Evolutionary conservation across 2,888 invertebrate species (phyloP).

Genomic region (Nemotelus pantherinus): DNA sequence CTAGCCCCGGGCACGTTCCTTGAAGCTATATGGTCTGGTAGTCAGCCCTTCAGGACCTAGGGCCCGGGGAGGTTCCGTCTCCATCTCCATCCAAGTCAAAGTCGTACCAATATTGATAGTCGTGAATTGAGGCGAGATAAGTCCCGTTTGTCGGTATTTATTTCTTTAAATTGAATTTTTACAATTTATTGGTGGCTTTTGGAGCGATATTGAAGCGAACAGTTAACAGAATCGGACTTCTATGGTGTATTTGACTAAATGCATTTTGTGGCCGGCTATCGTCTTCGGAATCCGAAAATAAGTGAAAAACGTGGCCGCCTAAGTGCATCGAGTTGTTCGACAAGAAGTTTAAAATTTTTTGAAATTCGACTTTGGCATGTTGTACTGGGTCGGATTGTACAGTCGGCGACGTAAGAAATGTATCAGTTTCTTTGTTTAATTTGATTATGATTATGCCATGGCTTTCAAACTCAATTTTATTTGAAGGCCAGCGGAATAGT

Average conservation of each 20-base stretch:
- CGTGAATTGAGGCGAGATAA: slow-evolving; percentile 49
- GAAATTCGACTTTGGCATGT: not conserved
- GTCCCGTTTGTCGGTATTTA: slow-evolving; percentile 50
- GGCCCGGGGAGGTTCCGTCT: not conserved
- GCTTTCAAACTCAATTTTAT: too few relatives aligned
- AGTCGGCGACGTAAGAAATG: not conserved
- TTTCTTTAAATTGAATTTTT: slow-evolving; percentile 51
- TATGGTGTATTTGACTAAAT: slow-evolving; percentile 20
- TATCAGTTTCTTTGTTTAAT: too few relatives aligned
- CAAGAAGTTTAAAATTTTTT: slow-evolving; percentile 37
- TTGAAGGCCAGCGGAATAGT: too few relatives aligned
- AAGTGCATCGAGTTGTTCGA: slow-evolving; percentile 42
- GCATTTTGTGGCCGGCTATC: slow-evolving; percentile 26
- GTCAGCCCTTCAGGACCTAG: slow-evolving; percentile 12
- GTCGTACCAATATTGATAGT: slow-evolving; percentile 46
- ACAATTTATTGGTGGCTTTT: slow-evolving; percentile 48
- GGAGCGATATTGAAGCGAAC: slow-evolving; percentile 17
- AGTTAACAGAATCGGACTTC: not conserved
- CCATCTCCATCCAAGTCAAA: not conserved
- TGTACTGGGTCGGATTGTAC: not conserved
- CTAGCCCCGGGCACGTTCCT: slow-evolving; percentile 9
- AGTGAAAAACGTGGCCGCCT: slow-evolving; percentile 34
- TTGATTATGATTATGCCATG: too few relatives aligned
- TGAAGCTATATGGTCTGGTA: not conserved
- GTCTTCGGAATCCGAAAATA: slow-evolving; percentile 33